A percentile compares a stretch with the other conserved stretches of the same genome.
These are phyloP conservation scores for Odocoileus virginianus DNA, from an alignment of 2,113 vertebrate genomes.

Conservation along the genomic window DNA sequence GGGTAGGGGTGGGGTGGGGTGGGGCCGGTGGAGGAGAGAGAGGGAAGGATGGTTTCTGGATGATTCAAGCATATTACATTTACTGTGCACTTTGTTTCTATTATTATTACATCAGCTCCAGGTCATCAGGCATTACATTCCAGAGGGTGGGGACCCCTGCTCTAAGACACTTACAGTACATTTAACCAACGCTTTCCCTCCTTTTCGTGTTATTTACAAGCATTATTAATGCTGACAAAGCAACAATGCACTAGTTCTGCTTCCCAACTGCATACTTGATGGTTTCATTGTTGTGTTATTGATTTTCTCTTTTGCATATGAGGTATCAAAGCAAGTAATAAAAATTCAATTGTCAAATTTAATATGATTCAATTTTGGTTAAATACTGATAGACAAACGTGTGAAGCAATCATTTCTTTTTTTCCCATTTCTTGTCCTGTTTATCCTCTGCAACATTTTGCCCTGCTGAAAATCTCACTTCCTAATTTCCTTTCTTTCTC, in stretches of 20 bases:
- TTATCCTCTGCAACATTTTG: background rate
- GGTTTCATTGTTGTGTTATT: background rate
- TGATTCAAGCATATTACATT: background rate
- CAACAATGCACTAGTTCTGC: background rate
- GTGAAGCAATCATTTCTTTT: background rate
- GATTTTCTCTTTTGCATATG: background rate
- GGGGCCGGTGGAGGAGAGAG: background rate
- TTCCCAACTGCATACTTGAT: background rate
- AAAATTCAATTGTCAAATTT: background rate
- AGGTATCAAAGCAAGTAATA: background rate
- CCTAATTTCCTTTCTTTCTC: background rate
- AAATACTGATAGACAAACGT: background rate
- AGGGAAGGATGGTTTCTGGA: background rate
- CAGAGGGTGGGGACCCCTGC: background rate
- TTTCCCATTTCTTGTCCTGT: background rate
- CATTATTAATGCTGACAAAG: background rate
- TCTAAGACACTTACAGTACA: background rate
- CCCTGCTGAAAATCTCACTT: background rate
- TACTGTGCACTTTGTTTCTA: background rate
- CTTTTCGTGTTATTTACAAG: background rate
- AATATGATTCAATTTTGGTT: background rate
- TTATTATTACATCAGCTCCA: background rate
- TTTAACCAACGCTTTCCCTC: background rate
- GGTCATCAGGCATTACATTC: background rate
- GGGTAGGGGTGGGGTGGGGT: too few species aligned